A percentile compares a stretch with the other conserved stretches of the same genome.
Evolutionary conservation across 2,797 vertebrate species (phyloP).

Genomic region (Sus cebifrons): DNA sequence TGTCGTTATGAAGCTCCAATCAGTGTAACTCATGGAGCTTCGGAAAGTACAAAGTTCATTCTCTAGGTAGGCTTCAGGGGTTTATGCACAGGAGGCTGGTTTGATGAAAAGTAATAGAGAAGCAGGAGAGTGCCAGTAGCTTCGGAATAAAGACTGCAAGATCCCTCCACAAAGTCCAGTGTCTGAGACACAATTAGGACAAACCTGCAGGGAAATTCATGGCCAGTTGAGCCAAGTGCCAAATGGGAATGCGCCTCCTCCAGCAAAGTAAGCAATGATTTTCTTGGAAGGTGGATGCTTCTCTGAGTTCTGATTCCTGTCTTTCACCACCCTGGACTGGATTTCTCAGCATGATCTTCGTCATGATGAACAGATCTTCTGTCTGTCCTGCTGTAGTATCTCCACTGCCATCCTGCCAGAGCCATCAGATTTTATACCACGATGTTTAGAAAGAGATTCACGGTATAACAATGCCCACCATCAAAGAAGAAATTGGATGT

Average conservation of each 20-base stretch:
- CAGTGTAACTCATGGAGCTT: neutral
- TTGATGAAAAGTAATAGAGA: slow-evolving; percentile 26
- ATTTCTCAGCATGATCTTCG: slow-evolving; percentile 9
- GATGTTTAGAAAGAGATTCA: neutral
- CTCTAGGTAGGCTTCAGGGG: neutral
- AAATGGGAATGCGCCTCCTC: neutral
- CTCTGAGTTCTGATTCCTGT: neutral
- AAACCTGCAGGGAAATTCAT: slow-evolving; percentile 42
- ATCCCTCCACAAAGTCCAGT: neutral
- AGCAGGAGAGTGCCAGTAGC: neutral
- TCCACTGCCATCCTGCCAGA: neutral
- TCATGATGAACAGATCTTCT: neutral
- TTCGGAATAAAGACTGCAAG: neutral
- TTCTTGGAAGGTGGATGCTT: neutral
- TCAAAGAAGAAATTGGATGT: neutral
- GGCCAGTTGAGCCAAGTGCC: slow-evolving; percentile 40
- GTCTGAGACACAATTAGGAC: slow-evolving; percentile 31
- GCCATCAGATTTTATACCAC: neutral
- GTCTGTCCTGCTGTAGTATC: neutral
- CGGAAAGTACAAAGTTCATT: neutral
- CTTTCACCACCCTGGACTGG: neutral
- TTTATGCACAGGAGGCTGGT: neutral
- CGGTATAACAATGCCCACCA: neutral
- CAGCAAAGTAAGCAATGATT: slow-evolving; percentile 39
- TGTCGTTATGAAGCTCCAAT: neutral